Conservation (phyloP, 2,888 invertebrate genomes). For the Volucella inflata region DNA sequence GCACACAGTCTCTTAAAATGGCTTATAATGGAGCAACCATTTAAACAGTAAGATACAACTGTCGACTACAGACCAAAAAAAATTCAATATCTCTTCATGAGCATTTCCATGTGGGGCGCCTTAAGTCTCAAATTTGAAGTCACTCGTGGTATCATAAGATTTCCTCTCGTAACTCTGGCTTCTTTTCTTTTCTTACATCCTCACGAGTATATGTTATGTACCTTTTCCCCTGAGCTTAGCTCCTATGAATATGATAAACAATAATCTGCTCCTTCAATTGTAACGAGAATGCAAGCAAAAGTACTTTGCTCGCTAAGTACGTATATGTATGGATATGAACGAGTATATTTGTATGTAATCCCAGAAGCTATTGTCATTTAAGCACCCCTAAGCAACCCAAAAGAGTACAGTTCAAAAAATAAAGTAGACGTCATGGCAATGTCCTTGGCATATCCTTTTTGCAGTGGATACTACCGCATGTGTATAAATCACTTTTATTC, state of each 20-base stretch:
- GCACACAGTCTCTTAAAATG: too few relatives aligned
- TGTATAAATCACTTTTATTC: conserved; percentile 66
- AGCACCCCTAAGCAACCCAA: conserved; percentile 49
- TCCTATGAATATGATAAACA: conserved; percentile 1
- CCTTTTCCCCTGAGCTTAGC: background rate
- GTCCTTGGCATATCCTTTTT: conserved; percentile 32
- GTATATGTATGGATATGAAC: background rate
- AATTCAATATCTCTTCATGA: too few relatives aligned
- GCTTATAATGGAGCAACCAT: too few relatives aligned
- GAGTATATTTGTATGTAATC: background rate
- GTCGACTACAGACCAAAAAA: too few relatives aligned
- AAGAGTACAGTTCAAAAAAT: conserved; percentile 24
- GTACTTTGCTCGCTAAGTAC: background rate
- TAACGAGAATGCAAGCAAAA: conserved; percentile 22
- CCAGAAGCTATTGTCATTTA: conserved; percentile 48
- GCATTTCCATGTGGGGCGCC: too few relatives aligned
- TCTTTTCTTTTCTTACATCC: too few relatives aligned
- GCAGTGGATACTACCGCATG: conserved; percentile 35
- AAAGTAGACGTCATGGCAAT: conserved; percentile 42
- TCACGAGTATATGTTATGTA: too few relatives aligned
- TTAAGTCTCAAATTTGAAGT: too few relatives aligned
- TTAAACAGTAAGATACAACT: too few relatives aligned
- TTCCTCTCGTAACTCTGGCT: too few relatives aligned
- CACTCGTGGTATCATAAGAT: too few relatives aligned
- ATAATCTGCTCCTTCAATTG: background rate